Conservation (phyloP, 2,113 vertebrate genomes). For the Progne subis region DNA sequence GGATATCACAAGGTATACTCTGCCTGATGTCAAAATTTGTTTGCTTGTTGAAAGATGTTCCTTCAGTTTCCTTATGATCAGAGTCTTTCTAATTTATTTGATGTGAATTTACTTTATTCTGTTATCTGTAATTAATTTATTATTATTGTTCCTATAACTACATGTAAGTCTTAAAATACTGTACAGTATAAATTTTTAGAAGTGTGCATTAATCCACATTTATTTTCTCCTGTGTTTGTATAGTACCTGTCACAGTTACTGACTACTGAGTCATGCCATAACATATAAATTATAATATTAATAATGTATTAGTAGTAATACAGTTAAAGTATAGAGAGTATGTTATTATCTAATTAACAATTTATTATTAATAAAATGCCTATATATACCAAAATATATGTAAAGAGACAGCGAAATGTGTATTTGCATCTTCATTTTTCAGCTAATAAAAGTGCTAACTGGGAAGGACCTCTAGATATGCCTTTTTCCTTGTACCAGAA, state of each 20-base stretch:
- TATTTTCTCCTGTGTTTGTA: neutral
- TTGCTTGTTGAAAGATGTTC: neutral
- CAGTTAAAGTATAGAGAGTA: neutral
- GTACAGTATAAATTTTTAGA: neutral
- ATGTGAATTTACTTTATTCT: neutral
- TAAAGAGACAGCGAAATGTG: neutral
- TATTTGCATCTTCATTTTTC: neutral
- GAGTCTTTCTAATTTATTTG: neutral
- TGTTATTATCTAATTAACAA: neutral
- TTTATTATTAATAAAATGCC: neutral
- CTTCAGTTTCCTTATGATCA: neutral
- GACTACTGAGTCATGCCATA: neutral
- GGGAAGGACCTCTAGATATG: neutral
- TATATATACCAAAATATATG: neutral
- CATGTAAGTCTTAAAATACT: neutral
- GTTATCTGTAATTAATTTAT: neutral
- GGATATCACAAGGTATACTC: neutral
- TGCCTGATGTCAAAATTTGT: neutral
- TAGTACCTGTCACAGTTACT: neutral
- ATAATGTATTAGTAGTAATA: neutral
- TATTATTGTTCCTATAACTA: neutral
- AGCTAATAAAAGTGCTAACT: neutral
- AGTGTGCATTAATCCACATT: fast-evolving
- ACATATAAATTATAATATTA: neutral
- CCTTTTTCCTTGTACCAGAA: neutral